A percentile compares a stretch with the other conserved stretches of the same genome.
phyloP scores from a whole-genome alignment of 1,140 invertebrate genomes.

The Tetragonula clypearis region DNA sequence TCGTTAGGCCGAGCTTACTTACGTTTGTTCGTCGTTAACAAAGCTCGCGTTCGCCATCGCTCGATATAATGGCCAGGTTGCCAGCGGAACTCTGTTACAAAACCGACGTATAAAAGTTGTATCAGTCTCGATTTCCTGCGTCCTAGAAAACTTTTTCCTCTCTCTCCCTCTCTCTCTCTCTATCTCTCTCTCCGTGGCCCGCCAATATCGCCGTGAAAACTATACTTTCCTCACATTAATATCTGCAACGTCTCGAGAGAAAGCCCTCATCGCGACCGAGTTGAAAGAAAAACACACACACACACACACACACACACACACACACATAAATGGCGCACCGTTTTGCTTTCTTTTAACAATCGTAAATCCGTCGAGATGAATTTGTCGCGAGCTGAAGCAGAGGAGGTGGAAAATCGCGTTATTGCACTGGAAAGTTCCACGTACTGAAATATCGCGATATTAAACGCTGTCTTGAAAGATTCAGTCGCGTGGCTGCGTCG shows the following conservation, averaged over 20 bases:
- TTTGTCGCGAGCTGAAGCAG: constrained; percentile 5
- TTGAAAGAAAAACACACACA: constrained; percentile 4
- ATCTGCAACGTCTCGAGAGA: constrained; percentile 46
- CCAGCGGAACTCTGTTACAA: constrained; percentile 7
- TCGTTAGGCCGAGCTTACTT: background rate
- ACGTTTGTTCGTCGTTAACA: constrained; percentile 41
- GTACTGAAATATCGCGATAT: constrained; percentile 2
- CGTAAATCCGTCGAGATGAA: constrained; percentile 43
- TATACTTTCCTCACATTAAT: constrained; percentile 50
- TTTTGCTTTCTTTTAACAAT: constrained; percentile 15
- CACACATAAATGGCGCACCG: background rate
- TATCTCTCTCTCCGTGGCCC: background rate
- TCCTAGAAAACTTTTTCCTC: constrained; percentile 48
- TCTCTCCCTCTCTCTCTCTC: no score
- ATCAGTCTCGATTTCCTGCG: constrained; percentile 58
- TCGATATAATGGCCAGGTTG: constrained; percentile 45
- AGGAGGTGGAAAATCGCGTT: background rate
- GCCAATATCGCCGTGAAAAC: constrained; percentile 26
- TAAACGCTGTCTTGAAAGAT: background rate
- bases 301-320: background rate
- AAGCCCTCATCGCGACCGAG: background rate
- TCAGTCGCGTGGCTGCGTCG: background rate
- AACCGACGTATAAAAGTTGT: constrained; percentile 52
- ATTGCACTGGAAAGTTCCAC: constrained; percentile 13
- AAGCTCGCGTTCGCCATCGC: constrained; percentile 40